A percentile compares a stretch with the other conserved stretches of the same genome.
Conservation (phyloP, 2,113 vertebrate genomes). For the Nothoprocta perdicaria region DNA sequence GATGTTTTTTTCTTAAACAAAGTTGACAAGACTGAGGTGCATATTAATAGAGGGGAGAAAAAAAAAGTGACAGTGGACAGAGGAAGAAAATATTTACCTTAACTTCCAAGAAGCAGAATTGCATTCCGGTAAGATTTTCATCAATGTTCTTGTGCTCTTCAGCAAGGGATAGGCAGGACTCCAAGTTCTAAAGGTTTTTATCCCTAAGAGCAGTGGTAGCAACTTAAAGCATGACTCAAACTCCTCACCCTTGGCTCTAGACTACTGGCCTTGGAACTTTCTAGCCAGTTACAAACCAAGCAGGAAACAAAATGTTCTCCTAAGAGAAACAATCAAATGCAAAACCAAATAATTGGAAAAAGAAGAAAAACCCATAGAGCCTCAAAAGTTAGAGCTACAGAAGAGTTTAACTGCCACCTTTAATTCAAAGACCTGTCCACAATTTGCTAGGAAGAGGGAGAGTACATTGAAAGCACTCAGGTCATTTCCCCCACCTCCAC, state of each 20-base stretch:
- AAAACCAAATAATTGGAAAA: conserved; percentile 57
- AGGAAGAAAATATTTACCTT: conserved; percentile 59
- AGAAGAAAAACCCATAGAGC: conserved; percentile 31
- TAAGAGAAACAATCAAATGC: conserved; percentile 71
- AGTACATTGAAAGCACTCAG: background rate
- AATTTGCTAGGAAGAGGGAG: background rate
- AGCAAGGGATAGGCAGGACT: conserved; percentile 61
- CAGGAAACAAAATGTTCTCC: conserved; percentile 68
- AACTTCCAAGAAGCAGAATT: conserved; percentile 63
- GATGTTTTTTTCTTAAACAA: conserved; percentile 21
- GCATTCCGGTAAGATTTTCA: conserved; percentile 61
- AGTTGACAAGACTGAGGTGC: conserved; percentile 40
- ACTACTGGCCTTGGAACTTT: conserved; percentile 69
- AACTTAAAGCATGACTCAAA: conserved; percentile 63
- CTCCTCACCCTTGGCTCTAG: conserved; percentile 64
- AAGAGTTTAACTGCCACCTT: background rate
- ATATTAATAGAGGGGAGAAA: conserved; percentile 10
- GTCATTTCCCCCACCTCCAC: background rate
- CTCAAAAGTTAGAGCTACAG: conserved; percentile 41
- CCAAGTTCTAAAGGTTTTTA: conserved; percentile 72
- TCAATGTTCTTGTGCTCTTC: conserved; percentile 67
- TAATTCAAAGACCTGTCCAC: background rate
- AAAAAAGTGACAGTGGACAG: conserved; percentile 8
- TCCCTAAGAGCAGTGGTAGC: conserved; percentile 68
- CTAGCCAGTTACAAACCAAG: conserved; percentile 70